Conservation (phyloP, 2,113 vertebrate genomes). For the Herpetotheres cachinnans region DNA sequence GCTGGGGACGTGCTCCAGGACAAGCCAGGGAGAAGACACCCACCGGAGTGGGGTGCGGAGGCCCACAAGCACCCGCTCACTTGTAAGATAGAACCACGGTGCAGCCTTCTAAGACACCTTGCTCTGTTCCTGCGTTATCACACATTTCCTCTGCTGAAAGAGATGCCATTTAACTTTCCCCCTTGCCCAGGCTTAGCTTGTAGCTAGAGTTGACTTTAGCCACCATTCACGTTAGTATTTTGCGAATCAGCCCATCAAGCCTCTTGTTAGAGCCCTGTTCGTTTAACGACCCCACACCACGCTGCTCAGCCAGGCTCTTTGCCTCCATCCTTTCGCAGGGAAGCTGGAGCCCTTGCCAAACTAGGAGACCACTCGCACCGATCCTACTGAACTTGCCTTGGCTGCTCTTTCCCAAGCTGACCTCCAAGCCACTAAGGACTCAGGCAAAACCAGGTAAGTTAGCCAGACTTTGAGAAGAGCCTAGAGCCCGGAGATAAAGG, state of each 20-base stretch:
- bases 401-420: not conserved
- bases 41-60: fast-evolving
- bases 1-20: not conserved
- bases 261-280: not conserved
- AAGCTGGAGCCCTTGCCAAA: not conserved
- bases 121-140: not conserved
- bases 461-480: not conserved
- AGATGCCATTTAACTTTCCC: not conserved
- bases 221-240: not conserved
- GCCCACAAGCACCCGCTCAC: no score
- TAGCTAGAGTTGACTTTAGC: not conserved
- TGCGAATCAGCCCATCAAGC: not conserved
- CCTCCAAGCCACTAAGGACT: not conserved
- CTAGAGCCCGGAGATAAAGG: not conserved
- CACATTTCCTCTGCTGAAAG: not conserved
- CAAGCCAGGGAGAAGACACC: not conserved
- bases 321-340: not conserved
- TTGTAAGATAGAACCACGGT: not conserved
- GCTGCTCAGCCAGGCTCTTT: not conserved
- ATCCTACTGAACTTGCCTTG: not conserved
- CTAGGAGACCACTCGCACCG: not conserved
- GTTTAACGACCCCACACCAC: not conserved
- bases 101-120: not conserved
- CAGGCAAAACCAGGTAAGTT: not conserved
- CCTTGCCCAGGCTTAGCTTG: not conserved